Evolutionary conservation across 2,113 vertebrate species (phyloP), one percentile per base, ranked within the genome.

Genomic region (Calyptomena viridis): DNA sequence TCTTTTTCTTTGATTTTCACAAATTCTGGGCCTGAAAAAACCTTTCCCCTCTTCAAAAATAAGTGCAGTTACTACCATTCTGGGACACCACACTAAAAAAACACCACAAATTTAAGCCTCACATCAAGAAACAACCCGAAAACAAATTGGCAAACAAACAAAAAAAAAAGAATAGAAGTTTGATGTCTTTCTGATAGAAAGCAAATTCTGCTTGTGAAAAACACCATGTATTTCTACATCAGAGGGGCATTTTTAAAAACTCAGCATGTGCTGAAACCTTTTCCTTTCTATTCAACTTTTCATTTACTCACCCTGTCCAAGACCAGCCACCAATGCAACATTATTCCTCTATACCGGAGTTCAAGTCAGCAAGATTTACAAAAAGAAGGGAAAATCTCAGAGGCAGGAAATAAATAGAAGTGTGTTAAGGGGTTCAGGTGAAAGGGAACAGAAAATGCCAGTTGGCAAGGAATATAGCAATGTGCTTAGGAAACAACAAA

Each of bases 321-420:
- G n/a, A 35, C 24, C 60, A 81, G 37, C 28, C 60, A 72, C 17
- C 64, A 77, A 40, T 27, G n/a, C 24, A 90, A 72, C 13, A 39
- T 56, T 86, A 47, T 95, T 93, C 35, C 60, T 92, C 28, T 67
- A 21, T 33, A 47, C 6, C 23, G 42, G 30, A 71, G 73, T 63
- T 79, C 1, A 1, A 90, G n/a, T 90, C 56, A 93, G n/a, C 14
- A 73, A 75, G 64, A 89, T 33, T 84, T 72, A 62, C 16, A 75
- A 89, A 93, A 89, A 79, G 64, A 69, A 76, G 46, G 53, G 33
- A 35, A 93, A 89, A 86, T 53, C 31, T 78, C 85, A 94, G 46
- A 87, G 58, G 42, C 20, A 79, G 88, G 59, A 94, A 96, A 86
- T 84, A 89, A 75, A 35, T 35, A 82, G 58, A 77, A 69, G 19